Evolutionary conservation across 2,113 vertebrate species (phyloP).

Genomic region (Quiscalus mexicanus): DNA sequence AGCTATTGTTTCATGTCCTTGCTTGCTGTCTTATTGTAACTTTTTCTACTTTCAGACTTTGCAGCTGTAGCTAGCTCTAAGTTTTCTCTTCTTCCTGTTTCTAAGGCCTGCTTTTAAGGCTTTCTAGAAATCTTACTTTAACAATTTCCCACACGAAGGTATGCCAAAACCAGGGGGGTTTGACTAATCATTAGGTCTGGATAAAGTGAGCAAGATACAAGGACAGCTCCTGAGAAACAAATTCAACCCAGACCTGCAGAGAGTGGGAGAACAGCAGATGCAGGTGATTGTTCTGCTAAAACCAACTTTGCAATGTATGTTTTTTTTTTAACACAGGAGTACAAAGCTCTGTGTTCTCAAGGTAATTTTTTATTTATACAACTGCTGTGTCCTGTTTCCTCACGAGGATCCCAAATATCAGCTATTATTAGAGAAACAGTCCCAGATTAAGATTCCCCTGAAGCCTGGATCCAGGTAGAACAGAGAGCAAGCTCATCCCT

Average conservation of each 20-base stretch:
- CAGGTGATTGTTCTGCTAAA: not conserved
- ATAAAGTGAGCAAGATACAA: not conserved
- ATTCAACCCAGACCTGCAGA: not conserved
- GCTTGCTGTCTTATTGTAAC: not conserved
- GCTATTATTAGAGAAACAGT: not conserved
- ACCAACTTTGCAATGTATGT: rapidly evolving
- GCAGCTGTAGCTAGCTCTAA: not conserved
- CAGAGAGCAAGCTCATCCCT: not conserved
- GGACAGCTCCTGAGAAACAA: not conserved
- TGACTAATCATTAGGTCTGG: not conserved
- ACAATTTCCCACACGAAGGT: not conserved
- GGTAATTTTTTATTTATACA: not conserved
- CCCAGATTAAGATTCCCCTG: not conserved
- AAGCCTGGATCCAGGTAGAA: not conserved
- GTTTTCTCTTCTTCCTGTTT: not conserved
- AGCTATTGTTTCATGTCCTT: too few relatives aligned
- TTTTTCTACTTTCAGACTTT: not conserved
- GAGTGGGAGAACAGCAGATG: not conserved
- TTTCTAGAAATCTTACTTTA: not conserved
- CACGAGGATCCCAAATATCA: not conserved
- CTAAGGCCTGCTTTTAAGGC: not conserved
- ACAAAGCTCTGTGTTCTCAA: not conserved
- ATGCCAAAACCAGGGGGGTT: not conserved
- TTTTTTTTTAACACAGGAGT: not conserved
- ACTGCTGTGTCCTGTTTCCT: not conserved